A percentile compares a stretch with the other conserved stretches of the same genome.
Conservation (phyloP, 2,888 invertebrate genomes). For the Tenthredo livida region DNA sequence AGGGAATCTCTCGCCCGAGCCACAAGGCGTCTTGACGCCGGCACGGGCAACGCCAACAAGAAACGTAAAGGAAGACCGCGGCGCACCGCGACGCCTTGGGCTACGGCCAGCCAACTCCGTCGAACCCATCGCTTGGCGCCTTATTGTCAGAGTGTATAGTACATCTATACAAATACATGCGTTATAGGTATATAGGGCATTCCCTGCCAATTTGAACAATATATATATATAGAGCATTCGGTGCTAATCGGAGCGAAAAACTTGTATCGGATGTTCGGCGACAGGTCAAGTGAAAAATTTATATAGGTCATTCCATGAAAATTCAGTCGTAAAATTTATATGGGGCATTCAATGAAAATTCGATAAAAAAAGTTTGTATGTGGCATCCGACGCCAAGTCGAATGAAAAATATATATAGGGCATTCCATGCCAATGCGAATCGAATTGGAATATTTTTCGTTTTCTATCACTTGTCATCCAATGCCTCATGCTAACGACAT, state of each 20-base stretch:
- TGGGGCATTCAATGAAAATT: not conserved
- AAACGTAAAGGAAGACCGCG: slow-evolving; percentile 34
- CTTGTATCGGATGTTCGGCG: not conserved
- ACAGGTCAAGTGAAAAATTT: not conserved
- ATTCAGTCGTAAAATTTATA: not conserved
- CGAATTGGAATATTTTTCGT: not conserved
- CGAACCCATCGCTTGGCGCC: slow-evolving; percentile 11
- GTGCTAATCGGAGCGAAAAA: not conserved
- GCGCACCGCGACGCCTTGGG: slow-evolving; percentile 33
- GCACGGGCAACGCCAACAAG: slow-evolving; percentile 14
- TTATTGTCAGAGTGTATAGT: slow-evolving; percentile 1
- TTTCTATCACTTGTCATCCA: not conserved
- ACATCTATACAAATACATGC: not conserved
- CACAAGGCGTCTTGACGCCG: slow-evolving; percentile 30
- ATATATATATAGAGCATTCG: not conserved
- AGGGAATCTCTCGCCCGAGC: slow-evolving; percentile 26
- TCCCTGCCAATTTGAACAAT: not conserved
- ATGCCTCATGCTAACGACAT: not conserved
- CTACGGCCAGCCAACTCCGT: slow-evolving; percentile 26
- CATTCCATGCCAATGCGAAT: not conserved
- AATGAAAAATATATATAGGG: not conserved
- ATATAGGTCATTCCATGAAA: not conserved
- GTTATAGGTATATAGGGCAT: not conserved
- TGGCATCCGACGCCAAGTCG: not conserved
- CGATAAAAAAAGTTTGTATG: not conserved